Evolutionary conservation across 2,888 invertebrate genomes (phyloP), one percentile per base, ranked within the genome.

Genomic region (Hoplodrina ambigua): DNA sequence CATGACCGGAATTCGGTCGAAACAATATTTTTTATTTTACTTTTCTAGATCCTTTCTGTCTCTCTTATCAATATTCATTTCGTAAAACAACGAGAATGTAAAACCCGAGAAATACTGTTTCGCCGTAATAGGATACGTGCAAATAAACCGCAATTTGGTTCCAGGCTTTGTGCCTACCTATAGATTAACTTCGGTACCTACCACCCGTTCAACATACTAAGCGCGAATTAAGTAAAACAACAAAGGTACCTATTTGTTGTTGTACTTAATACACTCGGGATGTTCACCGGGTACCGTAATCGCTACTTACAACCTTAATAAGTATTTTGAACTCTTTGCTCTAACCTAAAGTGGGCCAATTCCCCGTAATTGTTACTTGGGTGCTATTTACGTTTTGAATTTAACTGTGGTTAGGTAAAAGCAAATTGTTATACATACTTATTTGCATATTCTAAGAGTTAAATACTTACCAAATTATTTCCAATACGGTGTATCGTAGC

Each of bases 311-410:
- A 83, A 81, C 81, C 83, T 79, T 81, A 83, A 83, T 83, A 83
- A 83, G 83, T 83, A 83, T 83, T 83, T 78, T 77, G 81, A 79
- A 81, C 83, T 81, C 81, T 83, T 81, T 79, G 83, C 67, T 77
- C 71, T 77, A 83, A 79, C 83, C 76, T 75, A 73, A 81, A 83
- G 71, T 81, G 83, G 66, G 64, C 63, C 73, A 77, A 79, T 82
- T 82, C 59, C 46, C 66, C 33, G 72, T 81, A 82, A 82, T 83
- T 82, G 82, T 82, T 76, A 72, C 75, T 81, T 62, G 57, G 68
- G 41, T 74, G 53, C 53, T 78, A 65, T 81, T 82, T 78, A 75
- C 73, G 66, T 78, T 81, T 82, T 54, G 80, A 78, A 75, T 82
- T 80, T 75, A 78, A 72, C 67, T 46, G 71, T 59, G 58, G 57